Base-by-base conservation (phyloP, 2,888 invertebrate genomes). In the Holacanthella duospinosa region DNA sequence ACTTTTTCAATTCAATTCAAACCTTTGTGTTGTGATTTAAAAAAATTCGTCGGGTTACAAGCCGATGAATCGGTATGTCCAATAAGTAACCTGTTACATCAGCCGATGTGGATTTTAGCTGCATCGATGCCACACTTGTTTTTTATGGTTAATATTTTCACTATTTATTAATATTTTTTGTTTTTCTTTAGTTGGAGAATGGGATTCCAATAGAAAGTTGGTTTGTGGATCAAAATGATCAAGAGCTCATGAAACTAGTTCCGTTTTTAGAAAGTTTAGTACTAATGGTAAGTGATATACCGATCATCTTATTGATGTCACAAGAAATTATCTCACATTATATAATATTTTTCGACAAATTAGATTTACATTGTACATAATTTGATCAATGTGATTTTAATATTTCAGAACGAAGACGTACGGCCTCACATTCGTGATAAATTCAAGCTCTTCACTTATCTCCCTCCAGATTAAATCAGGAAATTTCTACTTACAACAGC, bases 161-260 rank as follows among this genome's bases (percentile, higher is more conserved):
- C n/a, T n/a, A n/a, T n/a, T n/a, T 57, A 24, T 29, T 29, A 28
- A 19, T 26, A 54, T 29, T 60, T 65, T 70, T 62, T 63, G 66
- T 71, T 75, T 70, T 67, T 68, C 80, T 80, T 65, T 82, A 93
- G 86, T 78, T 94, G 64, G 92, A 93, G 79, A 95, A 95, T 79
- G 95, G 95, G 28, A 94, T 95, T 71, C 95, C 95, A 0, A 95
- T 96, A 72, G 93, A 93, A 80, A 93, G 93, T 78, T 95, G 95
- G 95, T 96, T 94, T 79, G 86, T 89, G 71, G 93, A 94, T 79
- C 84, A 87, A 75, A 84, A 83, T 60, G 95, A 95, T 79, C 85
- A 85, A 43, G 95, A 95, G 76, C 82, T 96, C 61, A 84, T 93
- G 74, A 93, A 94, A 76, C 79, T 95, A 72, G 79, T 95, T 78